A percentile compares a stretch with the other conserved stretches of the same genome.
Evolutionary conservation across 2,113 vertebrate species (phyloP).

Genomic region (Talpa occidentalis): DNA sequence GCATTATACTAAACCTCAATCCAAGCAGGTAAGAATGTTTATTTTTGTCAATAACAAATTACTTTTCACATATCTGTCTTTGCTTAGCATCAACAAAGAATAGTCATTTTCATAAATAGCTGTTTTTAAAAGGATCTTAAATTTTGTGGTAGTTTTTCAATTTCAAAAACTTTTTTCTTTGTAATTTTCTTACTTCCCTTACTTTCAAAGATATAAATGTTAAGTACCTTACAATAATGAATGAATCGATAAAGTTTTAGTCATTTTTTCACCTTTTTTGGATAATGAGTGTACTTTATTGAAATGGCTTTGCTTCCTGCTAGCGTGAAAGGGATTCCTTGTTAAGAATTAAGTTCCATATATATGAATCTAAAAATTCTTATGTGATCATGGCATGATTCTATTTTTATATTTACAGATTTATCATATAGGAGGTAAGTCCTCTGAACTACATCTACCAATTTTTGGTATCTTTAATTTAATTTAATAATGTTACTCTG

Average conservation of each 20-base stretch:
- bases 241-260: no score
- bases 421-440: not conserved
- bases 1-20: not conserved
- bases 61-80: not conserved
- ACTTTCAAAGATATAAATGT: no score
- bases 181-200: no score
- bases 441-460: not conserved
- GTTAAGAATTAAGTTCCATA: not conserved
- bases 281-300: no score
- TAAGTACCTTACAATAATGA: no score
- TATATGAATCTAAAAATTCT: not conserved
- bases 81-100: not conserved
- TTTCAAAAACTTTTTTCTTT: no score
- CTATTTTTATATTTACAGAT: not conserved
- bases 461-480: not conserved
- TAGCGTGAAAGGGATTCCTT: not conserved
- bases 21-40: not conserved
- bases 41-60: not conserved
- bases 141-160: no score
- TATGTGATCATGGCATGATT: not conserved
- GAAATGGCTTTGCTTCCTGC: no score
- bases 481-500: not conserved
- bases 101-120: not conserved
- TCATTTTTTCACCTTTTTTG: no score
- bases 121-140: no score